phyloP scores from a whole-genome alignment of 1,140 invertebrate genomes.

The Zophobas morio region DNA sequence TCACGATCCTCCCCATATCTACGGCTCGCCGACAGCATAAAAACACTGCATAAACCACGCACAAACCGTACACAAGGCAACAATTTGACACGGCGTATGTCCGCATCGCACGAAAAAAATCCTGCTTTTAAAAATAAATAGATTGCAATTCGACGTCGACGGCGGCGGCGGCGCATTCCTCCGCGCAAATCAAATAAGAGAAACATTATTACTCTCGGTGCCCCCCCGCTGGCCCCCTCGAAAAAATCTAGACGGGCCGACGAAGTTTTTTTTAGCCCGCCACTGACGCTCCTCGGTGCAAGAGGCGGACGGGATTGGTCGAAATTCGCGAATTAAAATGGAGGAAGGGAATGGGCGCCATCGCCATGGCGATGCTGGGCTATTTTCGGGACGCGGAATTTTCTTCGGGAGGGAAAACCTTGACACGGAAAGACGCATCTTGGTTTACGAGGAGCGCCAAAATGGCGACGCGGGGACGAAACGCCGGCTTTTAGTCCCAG shows the following conservation, averaged over 20 bases:
- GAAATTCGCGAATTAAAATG: background rate
- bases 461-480: too few species aligned
- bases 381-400: slow-evolving; percentile 19
- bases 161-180: slow-evolving; percentile 36
- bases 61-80: slow-evolving; percentile 1
- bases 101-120: slow-evolving; percentile 32
- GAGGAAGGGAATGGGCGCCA: background rate
- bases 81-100: slow-evolving; percentile 25
- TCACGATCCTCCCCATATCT: slow-evolving; percentile 13
- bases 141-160: slow-evolving; percentile 26
- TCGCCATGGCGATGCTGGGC: background rate
- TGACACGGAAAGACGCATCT: too few species aligned
- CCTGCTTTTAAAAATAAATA: slow-evolving; percentile 34
- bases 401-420: background rate
- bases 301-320: slow-evolving; percentile 19
- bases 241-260: slow-evolving; percentile 4
- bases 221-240: background rate
- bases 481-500: too few species aligned
- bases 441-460: too few species aligned
- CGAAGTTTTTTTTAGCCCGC: slow-evolving; percentile 18
- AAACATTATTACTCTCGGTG: slow-evolving; percentile 28
- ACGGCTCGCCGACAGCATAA: slow-evolving; percentile 6
- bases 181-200: slow-evolving; percentile 28
- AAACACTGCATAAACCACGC: slow-evolving; percentile 17
- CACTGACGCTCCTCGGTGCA: slow-evolving; percentile 4